phyloP scores from a whole-genome alignment of 2,797 vertebrate species.

The Channallabes apus region DNA sequence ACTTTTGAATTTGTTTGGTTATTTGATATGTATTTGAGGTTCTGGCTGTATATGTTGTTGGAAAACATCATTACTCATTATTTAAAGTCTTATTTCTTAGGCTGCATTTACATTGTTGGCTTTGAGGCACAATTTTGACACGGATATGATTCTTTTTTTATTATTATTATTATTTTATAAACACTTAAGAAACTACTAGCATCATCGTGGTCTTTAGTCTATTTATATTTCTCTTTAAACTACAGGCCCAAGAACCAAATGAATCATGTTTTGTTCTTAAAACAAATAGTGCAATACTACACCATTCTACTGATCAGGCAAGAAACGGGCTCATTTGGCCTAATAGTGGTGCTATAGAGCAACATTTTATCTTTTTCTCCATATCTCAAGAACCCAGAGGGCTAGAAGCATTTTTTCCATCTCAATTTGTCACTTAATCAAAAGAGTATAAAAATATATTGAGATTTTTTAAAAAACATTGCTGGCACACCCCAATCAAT shows the following conservation, averaged over 20 bases:
- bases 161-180: too few species aligned
- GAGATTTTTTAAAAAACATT: neutral
- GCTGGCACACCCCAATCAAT: neutral
- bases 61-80: neutral
- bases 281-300: neutral
- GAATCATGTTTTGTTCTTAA: neutral
- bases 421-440: neutral
- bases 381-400: neutral
- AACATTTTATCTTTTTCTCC: neutral
- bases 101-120: constrained; percentile 19
- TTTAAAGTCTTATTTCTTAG: neutral
- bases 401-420: neutral
- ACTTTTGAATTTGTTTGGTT: neutral
- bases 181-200: neutral
- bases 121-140: neutral
- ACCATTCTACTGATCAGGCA: neutral
- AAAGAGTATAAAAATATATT: too few species aligned
- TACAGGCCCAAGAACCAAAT: neutral
- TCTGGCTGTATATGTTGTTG: neutral
- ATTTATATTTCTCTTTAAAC: neutral
- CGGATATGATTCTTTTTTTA: neutral
- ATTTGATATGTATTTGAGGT: constrained; percentile 1
- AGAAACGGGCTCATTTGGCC: neutral
- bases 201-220: neutral
- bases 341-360: constrained; percentile 4